Base-by-base conservation (phyloP, 2,888 invertebrate species). In the Acanthosepion pharaonis region DNA sequence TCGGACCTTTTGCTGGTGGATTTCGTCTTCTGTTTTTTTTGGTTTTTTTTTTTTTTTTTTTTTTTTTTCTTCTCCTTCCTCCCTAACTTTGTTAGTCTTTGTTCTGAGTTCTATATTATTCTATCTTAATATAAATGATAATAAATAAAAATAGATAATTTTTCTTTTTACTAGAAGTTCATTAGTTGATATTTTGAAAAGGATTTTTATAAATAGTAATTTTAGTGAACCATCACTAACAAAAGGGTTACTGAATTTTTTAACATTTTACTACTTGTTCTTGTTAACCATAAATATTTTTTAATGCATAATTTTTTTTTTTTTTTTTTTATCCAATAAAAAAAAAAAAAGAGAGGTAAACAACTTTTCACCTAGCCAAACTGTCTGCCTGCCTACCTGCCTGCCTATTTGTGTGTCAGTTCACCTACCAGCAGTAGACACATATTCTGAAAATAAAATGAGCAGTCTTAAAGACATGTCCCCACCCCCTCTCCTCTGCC, bases 241-340 rank as follows among this genome's bases (percentile, higher is more conserved):
- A 78, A 78, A 33, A 33, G 78, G 78, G n/a, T 78, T 15, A n/a
- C 11, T 11, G 5, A n/a, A n/a, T 15, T 4, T 78, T 78, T 78
- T n/a, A 78, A 78, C 33, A 11, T 78, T 78, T 78, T 78, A n/a
- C 33, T 78, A 33, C n/a, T 78, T 78, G 78, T 78, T 78, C 78
- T 78, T 78, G 78, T 78, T 78, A 78, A 78, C 78, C 78, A 78
- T 78, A 78, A 78, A 78, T 78, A 78, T 78, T 78, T 64, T 64
- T 78, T 78, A 78, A n/a, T 78, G 78, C 28, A 78, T 59, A 59
- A 59, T 59, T 59, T 78, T 78, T 5, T 78, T 78, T 33, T 78
- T 59, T 59, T 23, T 23, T 23, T 6, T 59, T 42, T 42, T 42
- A 42, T 23, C 59, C 23, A 59, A 23, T 59, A 59, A 59, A 51